phyloP scores from a whole-genome alignment of 35 echinoderm and acorn worm species.

The Strongylocentrotus purpuratus region DNA sequence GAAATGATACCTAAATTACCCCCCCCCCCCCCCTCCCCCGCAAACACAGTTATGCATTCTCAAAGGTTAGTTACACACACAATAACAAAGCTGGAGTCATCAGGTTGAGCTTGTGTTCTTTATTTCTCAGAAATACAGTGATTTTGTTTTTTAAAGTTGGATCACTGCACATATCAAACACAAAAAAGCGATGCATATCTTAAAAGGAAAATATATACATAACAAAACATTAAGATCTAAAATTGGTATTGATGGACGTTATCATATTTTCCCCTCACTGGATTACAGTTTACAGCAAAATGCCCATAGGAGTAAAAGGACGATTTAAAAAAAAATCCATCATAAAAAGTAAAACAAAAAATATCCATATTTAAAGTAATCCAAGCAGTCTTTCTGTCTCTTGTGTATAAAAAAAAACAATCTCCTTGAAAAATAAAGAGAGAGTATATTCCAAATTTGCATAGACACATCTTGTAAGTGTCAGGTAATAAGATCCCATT shows the following conservation, averaged over 20 bases:
- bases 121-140: conserved; percentile 37
- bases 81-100: neutral
- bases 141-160: neutral
- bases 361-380: no score
- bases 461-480: no score
- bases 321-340: no score
- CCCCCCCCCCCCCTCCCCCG: neutral
- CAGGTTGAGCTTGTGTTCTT: conserved; percentile 17
- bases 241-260: neutral
- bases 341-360: no score
- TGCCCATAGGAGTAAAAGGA: neutral
- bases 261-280: neutral
- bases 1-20: neutral
- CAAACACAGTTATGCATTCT: neutral
- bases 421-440: no score
- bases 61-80: neutral
- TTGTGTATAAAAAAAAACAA: no score
- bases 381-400: no score
- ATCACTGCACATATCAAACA: conserved; percentile 35
- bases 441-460: no score
- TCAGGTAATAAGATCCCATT: no score
- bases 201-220: conserved; percentile 28
- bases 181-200: conserved; percentile 13
- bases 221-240: neutral
- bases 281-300: neutral